Percentiles rank a stretch among this genome's conserved stretches.
Evolutionary conservation across 2,888 invertebrate genomes (phyloP).

Genomic region (Ectropis crepuscularia): DNA sequence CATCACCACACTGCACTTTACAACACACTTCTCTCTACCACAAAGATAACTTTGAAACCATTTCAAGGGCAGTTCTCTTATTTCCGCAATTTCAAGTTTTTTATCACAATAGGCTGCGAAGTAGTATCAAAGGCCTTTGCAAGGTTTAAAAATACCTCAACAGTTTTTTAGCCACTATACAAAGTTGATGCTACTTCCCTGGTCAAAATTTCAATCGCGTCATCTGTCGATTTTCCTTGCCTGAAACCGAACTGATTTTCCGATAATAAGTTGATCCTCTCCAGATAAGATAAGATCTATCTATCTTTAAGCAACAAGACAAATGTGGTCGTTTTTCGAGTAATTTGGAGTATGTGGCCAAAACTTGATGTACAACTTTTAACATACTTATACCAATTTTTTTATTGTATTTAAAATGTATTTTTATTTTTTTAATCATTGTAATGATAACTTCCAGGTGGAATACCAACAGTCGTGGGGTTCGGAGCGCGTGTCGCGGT

Average conservation of each 20-base stretch:
- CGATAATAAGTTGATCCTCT: no score
- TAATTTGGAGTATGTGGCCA: no score
- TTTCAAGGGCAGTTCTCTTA: no score
- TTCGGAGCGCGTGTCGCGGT: slow-evolving; percentile 84
- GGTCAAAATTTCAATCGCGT: neutral
- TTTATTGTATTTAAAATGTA: neutral
- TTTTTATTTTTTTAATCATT: neutral
- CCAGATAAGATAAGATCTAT: no score
- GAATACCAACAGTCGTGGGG: slow-evolving; percentile 91
- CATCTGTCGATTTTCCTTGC: slow-evolving; percentile 1
- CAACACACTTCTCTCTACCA: no score
- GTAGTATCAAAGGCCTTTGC: slow-evolving; percentile 3
- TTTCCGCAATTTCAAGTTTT: neutral
- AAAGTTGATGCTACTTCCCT: neutral
- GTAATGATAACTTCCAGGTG: slow-evolving; percentile 55
- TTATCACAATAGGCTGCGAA: slow-evolving; percentile 3
- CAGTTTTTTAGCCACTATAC: neutral
- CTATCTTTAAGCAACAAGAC: no score
- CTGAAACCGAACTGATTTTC: neutral
- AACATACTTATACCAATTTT: no score
- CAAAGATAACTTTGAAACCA: no score
- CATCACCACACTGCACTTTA: no score
- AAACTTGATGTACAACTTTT: no score
- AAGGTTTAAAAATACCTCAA: neutral
- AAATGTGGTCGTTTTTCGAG: no score